These are phyloP conservation scores for Rhyacichthys aspro DNA, from an alignment of 2,797 vertebrate species.

Conservation along the genomic window DNA sequence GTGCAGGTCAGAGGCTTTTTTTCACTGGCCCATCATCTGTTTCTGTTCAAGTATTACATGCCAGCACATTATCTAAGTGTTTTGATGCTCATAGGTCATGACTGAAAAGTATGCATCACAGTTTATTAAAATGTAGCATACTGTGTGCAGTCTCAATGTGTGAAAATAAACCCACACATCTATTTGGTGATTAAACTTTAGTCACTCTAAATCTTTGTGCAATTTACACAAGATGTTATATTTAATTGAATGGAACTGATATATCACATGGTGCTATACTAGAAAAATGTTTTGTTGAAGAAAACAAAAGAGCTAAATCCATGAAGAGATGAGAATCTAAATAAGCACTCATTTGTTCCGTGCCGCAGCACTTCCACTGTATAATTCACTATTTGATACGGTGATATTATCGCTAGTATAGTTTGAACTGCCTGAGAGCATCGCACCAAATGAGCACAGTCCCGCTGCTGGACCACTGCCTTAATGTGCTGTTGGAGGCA, in stretches of 20 bases:
- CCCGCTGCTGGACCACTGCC: slow-evolving; percentile 16
- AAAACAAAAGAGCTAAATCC: not conserved
- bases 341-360: not conserved
- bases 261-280: too few relatives aligned
- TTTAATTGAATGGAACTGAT: too few relatives aligned
- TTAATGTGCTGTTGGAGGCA: slow-evolving; percentile 36
- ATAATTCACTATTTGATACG: slow-evolving; percentile 9
- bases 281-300: too few relatives aligned
- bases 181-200: not conserved
- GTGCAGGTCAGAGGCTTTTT: not conserved
- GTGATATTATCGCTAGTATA: slow-evolving; percentile 2
- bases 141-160: slow-evolving; percentile 3
- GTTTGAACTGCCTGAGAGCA: slow-evolving; percentile 16
- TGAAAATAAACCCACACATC: slow-evolving; percentile 7
- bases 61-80: slow-evolving; percentile 1
- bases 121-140: not conserved
- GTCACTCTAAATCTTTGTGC: not conserved
- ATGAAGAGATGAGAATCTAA: not conserved
- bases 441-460: slow-evolving; percentile 12
- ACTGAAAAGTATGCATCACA: slow-evolving; percentile 5
- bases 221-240: not conserved
- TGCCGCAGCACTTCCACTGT: not conserved
- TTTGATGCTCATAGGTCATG: slow-evolving; percentile 12
- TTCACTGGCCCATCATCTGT: not conserved
- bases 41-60: not conserved